These are phyloP conservation scores for Pseudobourletiella spinata DNA, from an alignment of 1,140 invertebrate species.

Conservation along the genomic window DNA sequence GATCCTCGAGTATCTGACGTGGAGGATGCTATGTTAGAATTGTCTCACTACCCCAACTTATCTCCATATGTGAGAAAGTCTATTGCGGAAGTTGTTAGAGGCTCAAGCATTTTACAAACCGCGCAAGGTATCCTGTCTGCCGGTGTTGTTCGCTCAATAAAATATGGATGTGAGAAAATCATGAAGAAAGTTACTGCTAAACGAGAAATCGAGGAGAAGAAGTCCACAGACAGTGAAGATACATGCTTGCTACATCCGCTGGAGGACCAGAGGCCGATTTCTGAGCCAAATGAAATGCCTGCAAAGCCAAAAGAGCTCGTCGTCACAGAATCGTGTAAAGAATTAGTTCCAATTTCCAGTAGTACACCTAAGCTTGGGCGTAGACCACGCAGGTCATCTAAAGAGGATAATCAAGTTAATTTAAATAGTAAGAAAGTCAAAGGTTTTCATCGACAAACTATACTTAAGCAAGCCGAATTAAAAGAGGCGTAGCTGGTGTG, in stretches of 20 bases:
- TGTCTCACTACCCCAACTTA: constrained; percentile 14
- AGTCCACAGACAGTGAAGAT: too few relatives aligned
- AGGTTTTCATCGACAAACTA: not conserved
- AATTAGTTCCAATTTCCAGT: too few relatives aligned
- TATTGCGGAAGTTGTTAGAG: constrained; percentile 17
- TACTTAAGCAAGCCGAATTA: not conserved
- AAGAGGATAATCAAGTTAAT: too few relatives aligned
- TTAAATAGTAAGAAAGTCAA: not conserved
- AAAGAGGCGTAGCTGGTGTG: not conserved
- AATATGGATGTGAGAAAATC: constrained; percentile 39
- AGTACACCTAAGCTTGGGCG: too few relatives aligned
- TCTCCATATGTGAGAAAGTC: constrained; percentile 10
- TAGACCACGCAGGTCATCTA: too few relatives aligned
- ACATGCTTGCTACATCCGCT: too few relatives aligned
- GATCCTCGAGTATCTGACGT: constrained; percentile 23
- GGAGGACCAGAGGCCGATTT: too few relatives aligned
- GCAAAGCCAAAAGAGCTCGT: not conserved
- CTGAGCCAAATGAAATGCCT: too few relatives aligned
- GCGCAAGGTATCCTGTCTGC: constrained; percentile 26
- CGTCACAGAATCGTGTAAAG: not conserved
- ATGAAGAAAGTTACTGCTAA: constrained; percentile 18
- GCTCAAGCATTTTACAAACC: constrained; percentile 25
- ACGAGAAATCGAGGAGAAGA: too few relatives aligned
- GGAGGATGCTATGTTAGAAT: constrained; percentile 39
- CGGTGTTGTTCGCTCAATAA: constrained; percentile 20